These are phyloP conservation scores for Caenorhabditis sulstoni DNA, from an alignment of 2,888 invertebrate genomes.

Conservation along the genomic window DNA sequence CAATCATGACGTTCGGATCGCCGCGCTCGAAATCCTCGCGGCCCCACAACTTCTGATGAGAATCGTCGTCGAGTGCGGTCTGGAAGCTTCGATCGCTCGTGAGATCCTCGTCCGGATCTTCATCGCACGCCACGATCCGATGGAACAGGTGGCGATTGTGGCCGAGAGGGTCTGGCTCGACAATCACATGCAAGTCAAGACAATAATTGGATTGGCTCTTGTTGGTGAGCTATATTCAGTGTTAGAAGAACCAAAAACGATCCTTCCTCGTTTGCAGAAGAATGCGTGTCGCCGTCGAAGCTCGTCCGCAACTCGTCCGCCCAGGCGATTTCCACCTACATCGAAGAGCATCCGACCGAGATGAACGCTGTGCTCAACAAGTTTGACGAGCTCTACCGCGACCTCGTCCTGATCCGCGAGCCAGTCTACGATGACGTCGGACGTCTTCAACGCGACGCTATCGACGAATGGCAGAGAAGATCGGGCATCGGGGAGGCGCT, in stretches of 20 bases:
- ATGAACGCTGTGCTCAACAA: slow-evolving; percentile 55
- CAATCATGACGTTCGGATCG: slow-evolving; percentile 60
- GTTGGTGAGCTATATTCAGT: slow-evolving; percentile 50
- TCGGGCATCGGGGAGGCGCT: slow-evolving; percentile 86
- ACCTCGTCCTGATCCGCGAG: slow-evolving; percentile 79
- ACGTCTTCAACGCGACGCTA: slow-evolving; percentile 87
- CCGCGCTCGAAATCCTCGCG: slow-evolving; percentile 60
- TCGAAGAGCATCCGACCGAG: slow-evolving; percentile 65
- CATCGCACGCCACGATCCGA: slow-evolving; percentile 58
- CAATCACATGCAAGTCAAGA: slow-evolving; percentile 51
- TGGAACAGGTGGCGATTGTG: slow-evolving; percentile 54
- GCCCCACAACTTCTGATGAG: slow-evolving; percentile 67
- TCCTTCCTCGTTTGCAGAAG: slow-evolving; percentile 58
- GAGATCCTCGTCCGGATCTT: slow-evolving; percentile 62
- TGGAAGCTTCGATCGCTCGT: slow-evolving; percentile 42
- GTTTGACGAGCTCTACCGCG: slow-evolving; percentile 62
- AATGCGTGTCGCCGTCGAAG: slow-evolving; percentile 61
- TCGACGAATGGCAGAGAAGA: slow-evolving; percentile 93
- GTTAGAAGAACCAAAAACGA: neutral
- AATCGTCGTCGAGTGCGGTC: slow-evolving; percentile 59
- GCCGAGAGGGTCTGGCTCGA: slow-evolving; percentile 59
- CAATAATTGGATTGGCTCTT: slow-evolving; percentile 49
- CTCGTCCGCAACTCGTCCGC: slow-evolving; percentile 89
- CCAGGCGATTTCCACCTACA: slow-evolving; percentile 85
- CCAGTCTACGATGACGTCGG: slow-evolving; percentile 90